phyloP scores from a whole-genome alignment of 1,140 invertebrate genomes.

The Cryptotermes secundus region DNA sequence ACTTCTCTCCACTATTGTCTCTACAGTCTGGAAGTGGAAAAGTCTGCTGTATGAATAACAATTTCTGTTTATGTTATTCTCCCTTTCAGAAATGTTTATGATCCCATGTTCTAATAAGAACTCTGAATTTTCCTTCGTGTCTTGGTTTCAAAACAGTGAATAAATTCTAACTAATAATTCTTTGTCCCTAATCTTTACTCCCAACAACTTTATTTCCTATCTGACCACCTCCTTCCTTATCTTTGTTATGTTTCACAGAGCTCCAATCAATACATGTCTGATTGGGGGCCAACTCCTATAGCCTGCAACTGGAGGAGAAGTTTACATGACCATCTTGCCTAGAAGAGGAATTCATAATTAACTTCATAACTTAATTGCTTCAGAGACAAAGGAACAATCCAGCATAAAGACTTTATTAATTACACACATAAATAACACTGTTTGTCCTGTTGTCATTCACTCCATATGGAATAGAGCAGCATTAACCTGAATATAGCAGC shows the following conservation, averaged over 20 bases:
- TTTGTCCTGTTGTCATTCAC: slow-evolving; percentile 11
- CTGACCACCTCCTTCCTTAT: neutral
- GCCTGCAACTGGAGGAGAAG: neutral
- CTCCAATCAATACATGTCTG: neutral
- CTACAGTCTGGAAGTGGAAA: too few relatives aligned
- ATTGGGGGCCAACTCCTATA: neutral
- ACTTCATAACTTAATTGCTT: neutral
- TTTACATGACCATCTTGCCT: too few relatives aligned
- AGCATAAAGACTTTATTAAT: neutral
- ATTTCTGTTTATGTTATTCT: too few relatives aligned
- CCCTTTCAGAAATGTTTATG: too few relatives aligned
- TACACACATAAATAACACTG: slow-evolving; percentile 7
- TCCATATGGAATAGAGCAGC: neutral
- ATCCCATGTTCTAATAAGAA: too few relatives aligned
- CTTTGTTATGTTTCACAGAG: neutral
- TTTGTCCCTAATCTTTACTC: neutral
- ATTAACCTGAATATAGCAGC: neutral
- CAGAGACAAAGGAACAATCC: slow-evolving; percentile 4
- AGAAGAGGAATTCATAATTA: neutral
- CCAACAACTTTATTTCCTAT: neutral
- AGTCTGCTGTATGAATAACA: too few relatives aligned
- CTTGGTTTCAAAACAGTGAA: neutral
- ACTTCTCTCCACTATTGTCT: too few relatives aligned
- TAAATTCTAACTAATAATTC: neutral
- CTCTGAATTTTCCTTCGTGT: neutral